Base-by-base conservation (phyloP, 2,888 invertebrate species). In the Cremastinae sp. region DNA sequence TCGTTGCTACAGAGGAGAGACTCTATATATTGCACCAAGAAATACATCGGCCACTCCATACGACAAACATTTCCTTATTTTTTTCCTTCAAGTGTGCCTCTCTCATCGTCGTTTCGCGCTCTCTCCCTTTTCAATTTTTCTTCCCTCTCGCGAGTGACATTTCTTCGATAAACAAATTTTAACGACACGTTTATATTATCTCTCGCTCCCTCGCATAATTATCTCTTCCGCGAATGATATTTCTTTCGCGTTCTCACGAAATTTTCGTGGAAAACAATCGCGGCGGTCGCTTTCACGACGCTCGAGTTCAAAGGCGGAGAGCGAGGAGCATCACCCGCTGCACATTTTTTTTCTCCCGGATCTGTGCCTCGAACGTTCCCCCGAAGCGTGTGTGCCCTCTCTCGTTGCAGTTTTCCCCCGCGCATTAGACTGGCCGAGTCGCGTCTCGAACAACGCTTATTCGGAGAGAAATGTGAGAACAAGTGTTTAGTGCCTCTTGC, bases 371-470 rank as follows among this genome's bases (percentile, higher is more conserved):
- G 54, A 14, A 28, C 9, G 16, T 28, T 12, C 45, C 18, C 41
- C 18, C 20, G 1, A 49, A n/a, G n/a, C 14, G 49, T 53, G 10
- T 0, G 36, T n/a, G n/a, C n/a, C n/a, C 38, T 4, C 14, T 8
- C 14, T 38, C 16, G 38, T 53, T 64, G 38, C 22, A 28, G n/a
- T 53, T 65, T 65, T 65, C 53, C 20, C n/a, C 64, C 14, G 38
- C 20, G 53, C 53, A 65, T 53, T 38, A 28, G n/a, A 14, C 28
- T 9, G 14, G 7, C 28, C 14, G 20, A 8, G 8, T 7, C 45
- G 14, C 28, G 10, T 22, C 5, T 1, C 38, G 8, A 22, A 22
- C n/a, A 22, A 12, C 36, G 5, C 9, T n/a, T 20, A 16, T n/a
- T 14, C 38, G 14, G 12, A 38, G 10, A 22, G 12, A 38, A 8